Percentiles rank a stretch among this genome's conserved stretches.
These are phyloP conservation scores for Meloidogyne hapla DNA, from an alignment of 1,140 invertebrate genomes.

Conservation along the genomic window DNA sequence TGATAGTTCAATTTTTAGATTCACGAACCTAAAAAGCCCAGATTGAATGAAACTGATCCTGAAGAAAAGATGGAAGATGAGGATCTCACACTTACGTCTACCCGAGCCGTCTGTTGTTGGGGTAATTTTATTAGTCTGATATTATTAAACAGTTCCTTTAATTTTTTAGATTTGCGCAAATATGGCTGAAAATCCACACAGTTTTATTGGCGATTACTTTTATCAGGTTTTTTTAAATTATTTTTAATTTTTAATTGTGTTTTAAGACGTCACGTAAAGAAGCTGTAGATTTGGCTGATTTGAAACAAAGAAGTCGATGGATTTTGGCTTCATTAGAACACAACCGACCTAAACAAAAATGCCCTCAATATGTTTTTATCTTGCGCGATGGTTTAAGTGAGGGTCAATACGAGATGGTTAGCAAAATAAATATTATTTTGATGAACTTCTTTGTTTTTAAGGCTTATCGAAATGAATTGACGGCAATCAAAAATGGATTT, in stretches of 20 bases:
- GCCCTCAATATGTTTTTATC: conserved; percentile 25
- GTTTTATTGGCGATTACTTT: conserved; percentile 32
- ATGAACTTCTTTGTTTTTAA: conserved; percentile 17
- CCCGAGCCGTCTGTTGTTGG: conserved; percentile 32
- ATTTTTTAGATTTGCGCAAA: conserved; percentile 41
- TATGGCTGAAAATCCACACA: conserved; percentile 19
- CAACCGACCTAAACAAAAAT: conserved; percentile 14
- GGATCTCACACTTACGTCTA: conserved; percentile 14
- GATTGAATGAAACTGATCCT: neutral
- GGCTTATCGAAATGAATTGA: conserved; percentile 31
- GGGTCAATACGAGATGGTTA: conserved; percentile 35
- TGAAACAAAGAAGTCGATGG: conserved; percentile 12
- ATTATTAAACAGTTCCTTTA: neutral
- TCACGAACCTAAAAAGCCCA: neutral
- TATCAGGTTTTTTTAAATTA: conserved; percentile 22
- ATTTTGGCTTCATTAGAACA: conserved; percentile 22
- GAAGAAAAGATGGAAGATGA: conserved; percentile 1
- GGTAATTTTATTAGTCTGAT: conserved; percentile 18
- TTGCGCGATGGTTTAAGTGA: conserved; percentile 34
- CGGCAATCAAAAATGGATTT: conserved; percentile 28
- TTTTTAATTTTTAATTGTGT: neutral
- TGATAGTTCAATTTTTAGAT: conserved; percentile 4
- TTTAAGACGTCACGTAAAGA: conserved; percentile 17
- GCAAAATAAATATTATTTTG: neutral
- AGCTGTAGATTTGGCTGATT: conserved; percentile 13